Percentiles rank a stretch among this genome's conserved stretches.
Conservation (phyloP, 2,888 invertebrate species). For the Acleris laterana region DNA sequence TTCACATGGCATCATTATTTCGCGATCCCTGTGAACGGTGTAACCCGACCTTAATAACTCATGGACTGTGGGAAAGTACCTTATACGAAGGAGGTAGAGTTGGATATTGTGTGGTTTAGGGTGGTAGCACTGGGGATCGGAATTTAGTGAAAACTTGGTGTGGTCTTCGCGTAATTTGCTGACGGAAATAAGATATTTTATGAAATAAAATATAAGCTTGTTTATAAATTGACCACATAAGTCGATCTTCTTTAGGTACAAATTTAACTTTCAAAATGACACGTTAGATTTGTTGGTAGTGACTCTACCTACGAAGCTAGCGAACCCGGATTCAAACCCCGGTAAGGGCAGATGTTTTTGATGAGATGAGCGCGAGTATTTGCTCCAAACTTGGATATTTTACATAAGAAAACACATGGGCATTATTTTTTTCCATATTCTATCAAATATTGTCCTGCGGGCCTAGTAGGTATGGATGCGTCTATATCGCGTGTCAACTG, state of each 20-base stretch:
- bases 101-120: neutral
- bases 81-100: neutral
- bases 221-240: neutral
- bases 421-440: too few species aligned
- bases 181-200: conserved; percentile 4
- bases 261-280: too few species aligned
- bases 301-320: too few species aligned
- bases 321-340: too few species aligned
- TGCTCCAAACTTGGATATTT: too few species aligned
- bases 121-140: conserved; percentile 1
- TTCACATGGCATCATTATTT: conserved; percentile 38
- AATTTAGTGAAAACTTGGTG: conserved; percentile 23
- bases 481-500: too few species aligned
- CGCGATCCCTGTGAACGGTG: conserved; percentile 32
- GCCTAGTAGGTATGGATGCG: too few species aligned
- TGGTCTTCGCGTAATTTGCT: conserved; percentile 28
- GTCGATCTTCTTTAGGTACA: neutral
- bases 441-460: too few species aligned
- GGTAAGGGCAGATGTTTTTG: too few species aligned
- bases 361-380: too few species aligned
- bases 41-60: conserved; percentile 14
- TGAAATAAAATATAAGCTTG: neutral
- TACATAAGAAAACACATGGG: too few species aligned
- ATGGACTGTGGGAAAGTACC: neutral
- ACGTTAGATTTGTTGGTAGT: too few species aligned